phyloP scores from a whole-genome alignment of 1,140 invertebrate species.

The Heterodera schachtii region DNA sequence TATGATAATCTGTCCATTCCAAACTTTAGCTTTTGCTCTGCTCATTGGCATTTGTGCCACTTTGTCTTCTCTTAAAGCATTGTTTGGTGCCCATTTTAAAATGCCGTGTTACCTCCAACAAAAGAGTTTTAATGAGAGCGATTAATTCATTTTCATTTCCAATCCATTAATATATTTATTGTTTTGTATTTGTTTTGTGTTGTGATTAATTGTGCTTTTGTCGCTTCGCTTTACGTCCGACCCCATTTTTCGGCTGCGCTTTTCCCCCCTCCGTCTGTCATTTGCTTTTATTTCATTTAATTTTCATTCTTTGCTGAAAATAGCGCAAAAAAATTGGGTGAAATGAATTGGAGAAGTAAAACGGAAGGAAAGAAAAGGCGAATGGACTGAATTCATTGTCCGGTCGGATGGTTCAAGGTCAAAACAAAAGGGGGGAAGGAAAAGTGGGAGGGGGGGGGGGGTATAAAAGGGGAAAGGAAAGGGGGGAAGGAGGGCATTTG shows the following conservation, averaged over 20 bases:
- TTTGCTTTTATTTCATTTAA: not conserved
- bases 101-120: slow-evolving; percentile 8
- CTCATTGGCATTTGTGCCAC: slow-evolving; percentile 1
- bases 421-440: not conserved
- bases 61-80: not conserved
- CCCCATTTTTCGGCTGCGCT: not conserved
- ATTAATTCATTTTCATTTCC: not conserved
- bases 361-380: not conserved
- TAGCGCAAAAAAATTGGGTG: not conserved
- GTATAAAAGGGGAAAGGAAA: not conserved
- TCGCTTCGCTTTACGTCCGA: too few species aligned
- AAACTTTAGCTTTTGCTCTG: not conserved
- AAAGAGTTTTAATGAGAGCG: too few species aligned
- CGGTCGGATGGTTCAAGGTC: not conserved
- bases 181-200: too few species aligned
- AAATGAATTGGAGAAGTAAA: not conserved
- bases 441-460: too few species aligned
- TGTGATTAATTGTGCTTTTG: too few species aligned
- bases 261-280: not conserved
- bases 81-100: not conserved
- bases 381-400: too few species aligned
- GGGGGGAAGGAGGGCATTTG: too few species aligned
- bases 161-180: too few species aligned
- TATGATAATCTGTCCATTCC: not conserved
- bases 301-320: not conserved